A percentile compares a stretch with the other conserved stretches of the same genome.
Evolutionary conservation across 2,888 invertebrate species (phyloP).

Genomic region (Thecophora atra): DNA sequence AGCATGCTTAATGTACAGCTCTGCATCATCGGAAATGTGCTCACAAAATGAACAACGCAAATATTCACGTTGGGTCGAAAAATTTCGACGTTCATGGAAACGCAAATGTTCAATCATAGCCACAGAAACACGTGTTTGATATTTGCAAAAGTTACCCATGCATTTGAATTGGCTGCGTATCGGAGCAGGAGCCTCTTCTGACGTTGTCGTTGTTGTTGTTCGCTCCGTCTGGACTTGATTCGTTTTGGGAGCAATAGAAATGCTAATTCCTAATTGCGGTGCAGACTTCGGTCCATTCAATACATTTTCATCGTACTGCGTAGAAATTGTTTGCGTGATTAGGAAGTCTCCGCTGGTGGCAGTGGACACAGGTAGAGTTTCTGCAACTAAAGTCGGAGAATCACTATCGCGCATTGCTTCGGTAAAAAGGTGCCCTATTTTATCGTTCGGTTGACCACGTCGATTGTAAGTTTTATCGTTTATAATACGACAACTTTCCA

Average conservation of each 20-base stretch:
- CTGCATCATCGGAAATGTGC: slow-evolving; percentile 48
- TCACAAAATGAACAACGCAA: slow-evolving; percentile 54
- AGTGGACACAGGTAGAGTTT: slow-evolving; percentile 47
- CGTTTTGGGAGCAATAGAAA: slow-evolving; percentile 47
- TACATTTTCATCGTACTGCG: slow-evolving; percentile 49
- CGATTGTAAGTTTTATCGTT: slow-evolving; percentile 2
- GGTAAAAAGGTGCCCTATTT: neutral
- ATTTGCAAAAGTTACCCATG: slow-evolving; percentile 54
- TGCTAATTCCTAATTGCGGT: slow-evolving; percentile 47
- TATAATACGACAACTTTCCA: slow-evolving; percentile 43
- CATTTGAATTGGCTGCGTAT: slow-evolving; percentile 50
- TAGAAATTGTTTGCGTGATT: slow-evolving; percentile 51
- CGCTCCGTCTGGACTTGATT: neutral
- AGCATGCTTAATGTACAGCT: slow-evolving; percentile 54
- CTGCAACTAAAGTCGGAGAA: slow-evolving; percentile 46
- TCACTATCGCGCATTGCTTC: slow-evolving; percentile 31
- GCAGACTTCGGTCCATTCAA: neutral
- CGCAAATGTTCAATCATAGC: slow-evolving; percentile 57
- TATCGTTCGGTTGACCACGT: slow-evolving; percentile 27
- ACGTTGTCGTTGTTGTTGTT: slow-evolving; percentile 12
- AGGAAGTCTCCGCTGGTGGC: slow-evolving; percentile 45
- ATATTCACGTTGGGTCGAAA: slow-evolving; percentile 50
- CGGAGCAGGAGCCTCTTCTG: slow-evolving; percentile 21
- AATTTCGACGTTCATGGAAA: slow-evolving; percentile 51
- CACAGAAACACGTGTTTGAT: slow-evolving; percentile 50